Evolutionary conservation across 2,797 vertebrate species (phyloP), one percentile per base, ranked within the genome.

Genomic region (Lemur catta): DNA sequence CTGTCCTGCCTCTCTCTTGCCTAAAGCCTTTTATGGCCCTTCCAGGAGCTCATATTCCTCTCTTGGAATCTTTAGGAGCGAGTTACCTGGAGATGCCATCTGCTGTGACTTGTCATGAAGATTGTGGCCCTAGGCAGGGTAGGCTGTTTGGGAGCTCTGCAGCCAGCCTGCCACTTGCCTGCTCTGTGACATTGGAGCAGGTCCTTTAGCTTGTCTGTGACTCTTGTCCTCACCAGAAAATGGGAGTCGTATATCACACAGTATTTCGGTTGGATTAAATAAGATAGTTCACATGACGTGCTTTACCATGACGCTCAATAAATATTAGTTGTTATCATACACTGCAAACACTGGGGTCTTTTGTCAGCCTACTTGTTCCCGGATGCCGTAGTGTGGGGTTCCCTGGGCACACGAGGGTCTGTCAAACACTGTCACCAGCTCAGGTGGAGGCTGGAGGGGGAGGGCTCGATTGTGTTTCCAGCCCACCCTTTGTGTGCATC

Each of bases 381-480:
- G 22, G 72, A 12, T 9, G 26, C 15, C 7, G 24, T 24, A 2
- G 12, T 7, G 59, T 43, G 24, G n/a, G 59, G 24, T 46, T 67
- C 59, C 69, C 69, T 0, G 30, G 20, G 50, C 71, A 69, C 74
- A 38, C 0, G n/a, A 75, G 6, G 6, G n/a, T 65, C 79, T 63
- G 87, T 86, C 89, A 74, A n/a, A 89, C 8, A 75, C 69, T 71
- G 67, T 93, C 50, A 35, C 50, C 67, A 52, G 78, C 55, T 63
- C 72, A 18, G 26, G 7, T 28, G 10, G 43, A 78, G 65, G 71
- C 89, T 85, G 98, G 93, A 98, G 92, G 97, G 97, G 86, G 96
- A 1, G 33, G 95, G 82, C 81, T 87, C 95, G 93, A 92, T 86
- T 97, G 96, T 95, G 93, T 98, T 98, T 97, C 96, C 96, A 97